A percentile compares a stretch with the other conserved stretches of the same genome.
These are phyloP conservation scores for Agonopterix heracliana DNA, from an alignment of 2,888 invertebrate species.

Conservation along the genomic window DNA sequence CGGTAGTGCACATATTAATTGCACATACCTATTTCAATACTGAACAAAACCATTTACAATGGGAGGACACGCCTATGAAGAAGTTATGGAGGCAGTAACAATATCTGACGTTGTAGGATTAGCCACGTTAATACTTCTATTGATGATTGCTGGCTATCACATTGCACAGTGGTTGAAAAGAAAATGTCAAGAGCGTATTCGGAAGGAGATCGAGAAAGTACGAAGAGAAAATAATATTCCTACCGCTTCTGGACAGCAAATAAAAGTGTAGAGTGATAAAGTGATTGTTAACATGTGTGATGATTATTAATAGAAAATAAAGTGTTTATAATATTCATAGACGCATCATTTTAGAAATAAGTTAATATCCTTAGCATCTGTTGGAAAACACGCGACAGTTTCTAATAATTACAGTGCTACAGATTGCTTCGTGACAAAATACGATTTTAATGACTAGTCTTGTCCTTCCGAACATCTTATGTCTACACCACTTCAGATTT, in stretches of 20 bases:
- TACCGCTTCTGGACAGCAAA: slow-evolving; percentile 7
- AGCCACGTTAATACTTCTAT: slow-evolving; percentile 22
- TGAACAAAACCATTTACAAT: background rate
- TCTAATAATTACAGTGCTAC: slow-evolving; percentile 11
- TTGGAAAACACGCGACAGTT: slow-evolving; percentile 4
- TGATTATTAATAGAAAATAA: too few relatives aligned
- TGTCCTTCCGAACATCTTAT: background rate
- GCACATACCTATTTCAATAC: too few relatives aligned
- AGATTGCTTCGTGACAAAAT: slow-evolving; percentile 24
- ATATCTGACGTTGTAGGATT: slow-evolving; percentile 33
- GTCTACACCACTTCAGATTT: too few relatives aligned
- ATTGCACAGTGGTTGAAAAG: slow-evolving; percentile 27
- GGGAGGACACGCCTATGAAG: slow-evolving; percentile 37
- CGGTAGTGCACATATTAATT: too few relatives aligned
- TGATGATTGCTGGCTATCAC: slow-evolving; percentile 26
- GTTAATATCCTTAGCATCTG: slow-evolving; percentile 4
- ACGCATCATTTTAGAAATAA: background rate
- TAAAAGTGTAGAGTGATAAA: background rate
- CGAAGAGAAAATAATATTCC: slow-evolving; percentile 24
- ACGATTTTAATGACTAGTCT: slow-evolving; percentile 32
- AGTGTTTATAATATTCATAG: too few relatives aligned
- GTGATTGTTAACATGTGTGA: too few relatives aligned
- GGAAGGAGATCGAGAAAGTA: slow-evolving; percentile 22
- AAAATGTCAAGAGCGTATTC: slow-evolving; percentile 26
- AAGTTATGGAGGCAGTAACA: slow-evolving; percentile 35